These are phyloP conservation scores for Silurus lanzhouensis DNA, from an alignment of 2,797 vertebrate species.

Conservation along the genomic window DNA sequence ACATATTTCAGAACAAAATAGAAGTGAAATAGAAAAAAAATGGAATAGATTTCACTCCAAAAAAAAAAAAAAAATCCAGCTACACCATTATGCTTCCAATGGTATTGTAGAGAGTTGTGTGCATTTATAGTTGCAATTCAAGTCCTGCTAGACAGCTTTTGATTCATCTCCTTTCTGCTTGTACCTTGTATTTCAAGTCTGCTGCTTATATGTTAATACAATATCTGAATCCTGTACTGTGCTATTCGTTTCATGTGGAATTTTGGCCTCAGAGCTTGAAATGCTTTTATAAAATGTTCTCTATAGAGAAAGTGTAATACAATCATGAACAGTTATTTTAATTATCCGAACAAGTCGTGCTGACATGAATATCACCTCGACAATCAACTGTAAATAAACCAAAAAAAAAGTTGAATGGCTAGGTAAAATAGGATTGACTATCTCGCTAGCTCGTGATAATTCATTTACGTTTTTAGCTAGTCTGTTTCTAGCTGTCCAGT, in stretches of 20 bases:
- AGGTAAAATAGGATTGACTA: not conserved
- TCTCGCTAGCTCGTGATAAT: not conserved
- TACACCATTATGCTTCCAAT: not conserved
- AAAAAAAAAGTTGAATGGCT: not conserved
- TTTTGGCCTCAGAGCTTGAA: not conserved
- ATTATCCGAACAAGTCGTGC: not conserved
- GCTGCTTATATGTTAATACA: not conserved
- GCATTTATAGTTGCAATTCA: not conserved
- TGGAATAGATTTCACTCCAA: not conserved
- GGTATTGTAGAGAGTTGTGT: not conserved
- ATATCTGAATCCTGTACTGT: not conserved
- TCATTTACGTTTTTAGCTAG: not conserved
- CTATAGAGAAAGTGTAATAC: not conserved
- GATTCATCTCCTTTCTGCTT: not conserved
- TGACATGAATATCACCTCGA: not conserved
- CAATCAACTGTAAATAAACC: not conserved
- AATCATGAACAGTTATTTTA: not conserved
- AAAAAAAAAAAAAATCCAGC: too few species aligned
- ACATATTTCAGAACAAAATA: not conserved
- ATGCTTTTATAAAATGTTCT: not conserved
- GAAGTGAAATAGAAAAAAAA: not conserved
- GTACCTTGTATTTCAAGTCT: not conserved
- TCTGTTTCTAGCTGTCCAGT: not conserved
- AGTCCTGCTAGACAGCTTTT: not conserved
- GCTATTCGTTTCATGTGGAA: not conserved